Conservation (phyloP, 2,113 vertebrate genomes). For the Micronycteris hirsuta region DNA sequence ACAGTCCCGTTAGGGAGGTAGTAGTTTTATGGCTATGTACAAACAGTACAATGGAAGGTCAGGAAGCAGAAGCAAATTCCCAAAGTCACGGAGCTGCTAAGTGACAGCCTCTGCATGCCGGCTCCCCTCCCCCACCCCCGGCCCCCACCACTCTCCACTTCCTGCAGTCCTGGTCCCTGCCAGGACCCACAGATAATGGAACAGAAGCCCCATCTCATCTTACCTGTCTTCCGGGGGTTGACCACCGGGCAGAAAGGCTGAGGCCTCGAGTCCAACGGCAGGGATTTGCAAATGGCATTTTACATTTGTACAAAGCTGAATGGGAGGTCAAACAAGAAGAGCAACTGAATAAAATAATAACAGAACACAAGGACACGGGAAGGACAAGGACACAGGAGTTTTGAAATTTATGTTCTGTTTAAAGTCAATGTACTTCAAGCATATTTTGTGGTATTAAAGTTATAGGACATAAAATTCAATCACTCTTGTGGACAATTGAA, state of each 20-base stretch:
- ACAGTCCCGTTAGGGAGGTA: background rate
- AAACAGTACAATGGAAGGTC: background rate
- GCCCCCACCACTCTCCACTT: accelerated
- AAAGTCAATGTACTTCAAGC: conserved; percentile 20
- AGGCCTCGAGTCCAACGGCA: background rate
- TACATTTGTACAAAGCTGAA: background rate
- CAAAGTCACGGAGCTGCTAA: background rate
- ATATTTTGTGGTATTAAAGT: conserved; percentile 31
- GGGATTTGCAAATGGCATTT: background rate
- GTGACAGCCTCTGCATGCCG: background rate
- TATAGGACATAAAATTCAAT: conserved; percentile 54
- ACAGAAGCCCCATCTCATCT: background rate
- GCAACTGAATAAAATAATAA: background rate
- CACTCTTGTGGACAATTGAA: conserved; percentile 53
- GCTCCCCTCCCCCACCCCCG: background rate
- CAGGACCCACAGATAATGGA: no score
- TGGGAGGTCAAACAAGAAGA: background rate
- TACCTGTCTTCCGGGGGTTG: background rate
- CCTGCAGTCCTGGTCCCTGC: background rate
- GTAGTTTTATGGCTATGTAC: background rate
- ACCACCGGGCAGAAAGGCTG: background rate
- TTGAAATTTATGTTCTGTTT: conserved; percentile 36
- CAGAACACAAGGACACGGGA: background rate
- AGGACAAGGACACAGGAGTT: background rate
- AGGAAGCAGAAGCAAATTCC: background rate